Conservation (phyloP, 1,140 invertebrate genomes). For the Drosophila bocqueti region DNA sequence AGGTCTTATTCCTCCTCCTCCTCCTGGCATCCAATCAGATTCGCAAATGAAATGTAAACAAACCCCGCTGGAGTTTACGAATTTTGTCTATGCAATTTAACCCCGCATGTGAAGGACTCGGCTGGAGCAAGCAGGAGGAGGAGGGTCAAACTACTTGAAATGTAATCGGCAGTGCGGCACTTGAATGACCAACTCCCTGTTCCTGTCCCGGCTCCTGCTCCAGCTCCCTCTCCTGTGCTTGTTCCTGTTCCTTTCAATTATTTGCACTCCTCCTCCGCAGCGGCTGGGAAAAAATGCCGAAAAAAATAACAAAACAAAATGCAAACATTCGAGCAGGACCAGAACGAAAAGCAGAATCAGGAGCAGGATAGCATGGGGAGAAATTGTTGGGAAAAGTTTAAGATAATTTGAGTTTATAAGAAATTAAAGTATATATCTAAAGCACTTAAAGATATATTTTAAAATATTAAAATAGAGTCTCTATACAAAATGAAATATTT, state of each 20-base stretch:
- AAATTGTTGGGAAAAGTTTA: background rate
- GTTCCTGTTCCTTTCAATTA: conserved; percentile 80
- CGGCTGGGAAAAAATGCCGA: conserved; percentile 59
- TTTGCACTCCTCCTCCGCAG: conserved; percentile 65
- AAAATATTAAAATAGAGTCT: no score
- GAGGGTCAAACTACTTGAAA: conserved; percentile 69
- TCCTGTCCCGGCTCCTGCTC: conserved; percentile 23
- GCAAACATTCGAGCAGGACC: conserved; percentile 64
- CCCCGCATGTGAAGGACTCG: conserved; percentile 41
- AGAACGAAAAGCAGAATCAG: conserved; percentile 24
- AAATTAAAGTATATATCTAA: background rate
- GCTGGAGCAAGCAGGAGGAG: conserved; percentile 2
- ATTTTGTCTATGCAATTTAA: conserved; percentile 76
- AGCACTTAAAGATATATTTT: background rate
- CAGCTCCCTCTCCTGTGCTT: conserved; percentile 24
- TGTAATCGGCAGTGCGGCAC: conserved; percentile 79
- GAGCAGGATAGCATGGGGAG: conserved; percentile 35
- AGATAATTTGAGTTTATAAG: rapidly evolving
- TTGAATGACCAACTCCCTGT: conserved; percentile 74
- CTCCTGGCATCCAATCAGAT: conserved; percentile 64
- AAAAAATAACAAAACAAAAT: conserved; percentile 80
- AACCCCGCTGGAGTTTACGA: conserved; percentile 53
- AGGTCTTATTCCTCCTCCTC: background rate
- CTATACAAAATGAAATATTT: no score
- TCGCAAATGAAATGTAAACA: conserved; percentile 78